phyloP scores from a whole-genome alignment of 2,888 invertebrate species.

The Tortrix viridana region DNA sequence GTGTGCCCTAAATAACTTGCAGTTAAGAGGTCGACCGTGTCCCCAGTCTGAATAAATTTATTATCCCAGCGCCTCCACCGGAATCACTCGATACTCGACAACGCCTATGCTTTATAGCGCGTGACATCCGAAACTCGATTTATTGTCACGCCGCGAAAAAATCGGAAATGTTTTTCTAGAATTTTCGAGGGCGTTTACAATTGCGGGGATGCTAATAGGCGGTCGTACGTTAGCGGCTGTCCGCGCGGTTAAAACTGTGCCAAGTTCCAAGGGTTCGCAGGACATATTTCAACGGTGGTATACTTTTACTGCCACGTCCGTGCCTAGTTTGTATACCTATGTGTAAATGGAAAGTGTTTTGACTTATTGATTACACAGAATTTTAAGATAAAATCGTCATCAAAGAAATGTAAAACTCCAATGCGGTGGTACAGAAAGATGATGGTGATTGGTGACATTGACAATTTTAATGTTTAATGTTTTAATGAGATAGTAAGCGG shows the following conservation, averaged over 20 bases:
- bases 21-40: conserved; percentile 72
- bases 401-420: too few relatives aligned
- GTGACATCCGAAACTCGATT: conserved; percentile 82
- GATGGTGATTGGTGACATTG: too few relatives aligned
- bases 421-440: too few relatives aligned
- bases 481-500: too few relatives aligned
- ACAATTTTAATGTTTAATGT: too few relatives aligned
- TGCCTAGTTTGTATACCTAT: neutral
- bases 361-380: neutral
- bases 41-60: conserved; percentile 80
- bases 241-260: conserved; percentile 29
- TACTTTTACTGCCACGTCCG: neutral
- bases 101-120: conserved; percentile 83
- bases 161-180: conserved; percentile 51
- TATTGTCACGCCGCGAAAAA: conserved; percentile 74
- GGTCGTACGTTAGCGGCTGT: conserved; percentile 35
- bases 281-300: conserved; percentile 17
- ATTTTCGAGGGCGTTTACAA: conserved; percentile 43
- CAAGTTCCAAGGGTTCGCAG: conserved; percentile 24
- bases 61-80: conserved; percentile 63
- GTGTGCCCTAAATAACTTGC: conserved; percentile 78
- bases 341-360: conserved; percentile 2
- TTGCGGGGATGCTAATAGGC: conserved; percentile 35
- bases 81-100: conserved; percentile 80
- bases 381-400: neutral